phyloP scores from a whole-genome alignment of 2,113 vertebrate species.

The Pterophyllum scalare region DNA sequence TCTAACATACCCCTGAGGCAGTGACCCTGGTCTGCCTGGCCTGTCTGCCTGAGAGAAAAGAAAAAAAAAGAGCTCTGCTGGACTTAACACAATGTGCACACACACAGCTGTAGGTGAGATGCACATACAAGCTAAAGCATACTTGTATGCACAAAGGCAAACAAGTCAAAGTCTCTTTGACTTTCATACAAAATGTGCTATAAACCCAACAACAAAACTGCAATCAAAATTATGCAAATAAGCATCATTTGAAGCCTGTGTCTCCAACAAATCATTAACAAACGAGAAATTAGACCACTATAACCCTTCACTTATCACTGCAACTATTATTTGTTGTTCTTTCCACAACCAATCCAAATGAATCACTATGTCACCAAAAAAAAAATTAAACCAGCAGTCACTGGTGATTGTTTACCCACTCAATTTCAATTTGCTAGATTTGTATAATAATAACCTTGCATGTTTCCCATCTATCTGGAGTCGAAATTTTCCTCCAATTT shows the following conservation, averaged over 20 bases:
- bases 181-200: background rate
- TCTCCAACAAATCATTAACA: conserved; percentile 32
- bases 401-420: conserved; percentile 45
- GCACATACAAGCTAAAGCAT: background rate
- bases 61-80: conserved; percentile 32
- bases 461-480: conserved; percentile 36
- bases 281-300: conserved; percentile 2
- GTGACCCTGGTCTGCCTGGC: conserved; percentile 76
- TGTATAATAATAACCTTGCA: conserved; percentile 39
- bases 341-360: conserved; percentile 7
- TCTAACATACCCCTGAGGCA: conserved; percentile 78
- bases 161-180: conserved; percentile 19
- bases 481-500: conserved; percentile 59
- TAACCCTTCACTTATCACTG: background rate
- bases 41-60: conserved; percentile 40
- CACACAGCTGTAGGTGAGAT: background rate
- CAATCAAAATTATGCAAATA: conserved; percentile 17
- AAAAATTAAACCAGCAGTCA: conserved; percentile 4
- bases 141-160: conserved; percentile 28
- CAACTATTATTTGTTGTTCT: background rate
- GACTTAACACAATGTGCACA: conserved; percentile 6
- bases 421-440: conserved; percentile 49
- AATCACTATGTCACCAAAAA: conserved; percentile 17
- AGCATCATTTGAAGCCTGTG: conserved; percentile 1
- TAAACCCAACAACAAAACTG: conserved; percentile 5